Evolutionary conservation across 2,797 vertebrate species (phyloP).

Genomic region (Poecilia picta): DNA sequence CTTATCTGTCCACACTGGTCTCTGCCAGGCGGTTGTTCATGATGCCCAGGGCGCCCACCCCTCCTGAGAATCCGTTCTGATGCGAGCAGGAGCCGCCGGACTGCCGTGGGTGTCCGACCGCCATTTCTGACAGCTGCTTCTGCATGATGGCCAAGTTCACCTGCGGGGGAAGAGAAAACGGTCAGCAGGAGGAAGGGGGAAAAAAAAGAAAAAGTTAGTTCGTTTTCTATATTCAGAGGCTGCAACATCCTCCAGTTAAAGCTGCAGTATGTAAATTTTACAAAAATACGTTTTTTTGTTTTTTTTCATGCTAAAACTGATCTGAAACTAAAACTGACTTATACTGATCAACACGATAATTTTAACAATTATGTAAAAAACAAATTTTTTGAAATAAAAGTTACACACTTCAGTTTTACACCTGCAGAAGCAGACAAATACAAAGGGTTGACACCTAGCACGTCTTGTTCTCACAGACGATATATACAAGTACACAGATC

Average conservation of each 20-base stretch:
- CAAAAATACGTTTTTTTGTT: too few species aligned
- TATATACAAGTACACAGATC: slow-evolving; percentile 24
- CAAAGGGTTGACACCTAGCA: too few species aligned
- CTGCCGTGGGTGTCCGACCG: slow-evolving; percentile 88
- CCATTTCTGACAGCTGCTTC: slow-evolving; percentile 93
- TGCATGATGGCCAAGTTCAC: slow-evolving; percentile 93
- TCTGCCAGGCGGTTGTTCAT: slow-evolving; percentile 98
- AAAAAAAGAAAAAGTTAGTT: not conserved
- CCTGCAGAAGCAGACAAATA: too few species aligned
- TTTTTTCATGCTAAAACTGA: too few species aligned
- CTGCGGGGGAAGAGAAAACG: slow-evolving; percentile 46
- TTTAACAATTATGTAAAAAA: too few species aligned
- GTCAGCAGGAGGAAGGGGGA: not conserved
- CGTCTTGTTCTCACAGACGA: slow-evolving; percentile 34
- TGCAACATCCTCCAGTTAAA: not conserved
- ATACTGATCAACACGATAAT: too few species aligned
- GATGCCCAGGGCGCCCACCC: slow-evolving; percentile 93
- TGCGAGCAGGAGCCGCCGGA: slow-evolving; percentile 73
- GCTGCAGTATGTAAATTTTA: not conserved
- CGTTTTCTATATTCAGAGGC: slow-evolving; percentile 1
- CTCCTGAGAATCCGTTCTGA: slow-evolving; percentile 91
- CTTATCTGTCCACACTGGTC: slow-evolving; percentile 91
- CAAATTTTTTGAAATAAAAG: too few species aligned
- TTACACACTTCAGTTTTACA: too few species aligned
- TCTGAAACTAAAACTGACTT: too few species aligned